Percentiles rank a stretch among this genome's conserved stretches.
Conservation (phyloP, 2,113 vertebrate species). For the Pseudorhombus dupliciocellatus region DNA sequence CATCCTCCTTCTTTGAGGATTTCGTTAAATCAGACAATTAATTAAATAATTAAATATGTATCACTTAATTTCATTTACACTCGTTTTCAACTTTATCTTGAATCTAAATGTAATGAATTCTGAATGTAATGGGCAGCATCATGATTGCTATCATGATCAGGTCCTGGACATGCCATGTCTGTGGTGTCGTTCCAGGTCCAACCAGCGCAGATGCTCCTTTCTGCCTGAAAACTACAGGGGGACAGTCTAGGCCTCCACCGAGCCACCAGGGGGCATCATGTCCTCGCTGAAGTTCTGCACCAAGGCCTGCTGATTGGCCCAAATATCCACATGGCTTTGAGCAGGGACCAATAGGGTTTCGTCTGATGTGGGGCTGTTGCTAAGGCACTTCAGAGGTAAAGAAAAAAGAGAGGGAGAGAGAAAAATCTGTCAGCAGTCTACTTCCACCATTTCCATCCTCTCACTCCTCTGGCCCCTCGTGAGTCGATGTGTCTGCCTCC, state of each 20-base stretch:
- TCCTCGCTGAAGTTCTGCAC: conserved; percentile 61
- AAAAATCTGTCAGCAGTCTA: conserved; percentile 48
- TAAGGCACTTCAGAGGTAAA: conserved; percentile 72
- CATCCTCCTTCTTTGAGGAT: too few relatives aligned
- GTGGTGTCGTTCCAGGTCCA: background rate
- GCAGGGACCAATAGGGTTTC: conserved; percentile 72
- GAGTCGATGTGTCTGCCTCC: conserved; percentile 1
- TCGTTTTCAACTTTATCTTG: background rate
- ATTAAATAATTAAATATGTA: too few relatives aligned
- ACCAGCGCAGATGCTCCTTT: background rate
- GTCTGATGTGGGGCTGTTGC: conserved; percentile 76
- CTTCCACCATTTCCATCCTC: conserved; percentile 56
- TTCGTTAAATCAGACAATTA: too few relatives aligned
- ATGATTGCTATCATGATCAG: background rate
- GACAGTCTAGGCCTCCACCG: background rate
- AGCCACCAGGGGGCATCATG: conserved; percentile 56
- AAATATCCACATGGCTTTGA: conserved; percentile 62
- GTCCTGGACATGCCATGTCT: background rate
- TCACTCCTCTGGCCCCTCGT: conserved; percentile 22
- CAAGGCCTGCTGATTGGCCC: conserved; percentile 77
- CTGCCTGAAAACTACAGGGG: background rate
- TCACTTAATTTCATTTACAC: background rate
- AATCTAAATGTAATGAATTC: background rate
- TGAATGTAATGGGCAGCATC: background rate
- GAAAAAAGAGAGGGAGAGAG: background rate